A percentile compares a stretch with the other conserved stretches of the same genome.
Conservation (phyloP, 37 sponge, comb jelly and placozoan species). For the Geodia barretti region DNA sequence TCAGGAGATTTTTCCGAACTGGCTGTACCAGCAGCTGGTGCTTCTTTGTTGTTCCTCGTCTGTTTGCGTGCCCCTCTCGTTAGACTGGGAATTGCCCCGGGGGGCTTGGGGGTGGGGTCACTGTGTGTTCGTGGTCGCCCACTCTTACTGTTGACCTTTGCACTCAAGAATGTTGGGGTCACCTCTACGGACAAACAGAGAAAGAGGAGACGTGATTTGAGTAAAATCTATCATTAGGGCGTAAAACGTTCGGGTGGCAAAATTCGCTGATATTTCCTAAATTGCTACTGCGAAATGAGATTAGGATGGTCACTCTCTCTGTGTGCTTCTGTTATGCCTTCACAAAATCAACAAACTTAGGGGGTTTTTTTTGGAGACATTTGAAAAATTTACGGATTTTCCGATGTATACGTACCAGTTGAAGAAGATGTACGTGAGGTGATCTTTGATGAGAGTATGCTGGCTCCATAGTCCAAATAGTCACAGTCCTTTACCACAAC, state of each 20-base stretch:
- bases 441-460: conserved; percentile 6
- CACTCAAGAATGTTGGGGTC: background rate
- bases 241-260: no score
- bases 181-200: no score
- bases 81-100: no score
- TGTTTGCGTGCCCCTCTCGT: no score
- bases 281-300: no score
- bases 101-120: background rate
- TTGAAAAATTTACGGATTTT: no score
- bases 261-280: no score
- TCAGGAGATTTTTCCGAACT: background rate
- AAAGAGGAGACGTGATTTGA: no score
- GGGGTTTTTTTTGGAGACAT: no score
- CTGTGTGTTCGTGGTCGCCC: background rate
- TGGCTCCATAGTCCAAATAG: conserved; percentile 46
- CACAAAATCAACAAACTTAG: background rate
- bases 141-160: background rate
- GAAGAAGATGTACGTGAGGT: background rate
- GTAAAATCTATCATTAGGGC: no score
- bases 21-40: background rate
- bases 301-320: background rate
- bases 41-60: background rate
- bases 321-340: background rate
- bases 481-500: conserved; percentile 5
- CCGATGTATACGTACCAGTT: background rate